Evolutionary conservation across 2,888 invertebrate species (phyloP).

Genomic region (Drosophila prostipennis): DNA sequence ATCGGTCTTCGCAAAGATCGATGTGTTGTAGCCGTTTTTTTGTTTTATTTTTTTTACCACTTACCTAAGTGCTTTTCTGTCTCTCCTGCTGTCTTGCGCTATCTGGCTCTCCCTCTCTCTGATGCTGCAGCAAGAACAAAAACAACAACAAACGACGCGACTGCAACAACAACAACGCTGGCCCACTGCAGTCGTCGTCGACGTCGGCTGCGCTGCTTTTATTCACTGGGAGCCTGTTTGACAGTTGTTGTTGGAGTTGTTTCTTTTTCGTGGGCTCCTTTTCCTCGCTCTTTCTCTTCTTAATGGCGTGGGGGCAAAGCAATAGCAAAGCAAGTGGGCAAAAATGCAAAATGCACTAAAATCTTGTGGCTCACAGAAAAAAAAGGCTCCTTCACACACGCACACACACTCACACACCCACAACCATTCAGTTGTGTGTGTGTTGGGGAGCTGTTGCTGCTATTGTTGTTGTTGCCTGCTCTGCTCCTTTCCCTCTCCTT

Average conservation of each 20-base stretch:
- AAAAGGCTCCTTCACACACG: conserved; percentile 20
- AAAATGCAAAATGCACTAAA: conserved; percentile 47
- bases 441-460: conserved; percentile 20
- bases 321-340: conserved; percentile 19
- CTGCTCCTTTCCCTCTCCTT: conserved; percentile 2
- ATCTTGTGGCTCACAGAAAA: conserved; percentile 26
- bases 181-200: conserved; percentile 29
- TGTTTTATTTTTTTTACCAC: conserved; percentile 14
- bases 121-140: conserved; percentile 29
- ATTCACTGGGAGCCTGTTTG: conserved; percentile 22
- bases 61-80: conserved; percentile 37
- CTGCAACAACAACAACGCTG: conserved; percentile 30
- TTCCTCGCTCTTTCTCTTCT: conserved; percentile 16
- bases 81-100: conserved; percentile 6
- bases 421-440: conserved; percentile 25
- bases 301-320: conserved; percentile 22
- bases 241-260: neutral
- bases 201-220: conserved; percentile 16
- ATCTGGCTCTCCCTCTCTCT: conserved; percentile 9
- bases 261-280: conserved; percentile 26
- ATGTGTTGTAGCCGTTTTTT: conserved; percentile 1
- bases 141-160: conserved; percentile 24
- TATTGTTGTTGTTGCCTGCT: conserved; percentile 4
- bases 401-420: conserved; percentile 27
- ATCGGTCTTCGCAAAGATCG: conserved; percentile 27